Percentiles rank a stretch among this genome's conserved stretches.
Conservation (phyloP, 1,140 invertebrate species). For the Orius laevigatus region DNA sequence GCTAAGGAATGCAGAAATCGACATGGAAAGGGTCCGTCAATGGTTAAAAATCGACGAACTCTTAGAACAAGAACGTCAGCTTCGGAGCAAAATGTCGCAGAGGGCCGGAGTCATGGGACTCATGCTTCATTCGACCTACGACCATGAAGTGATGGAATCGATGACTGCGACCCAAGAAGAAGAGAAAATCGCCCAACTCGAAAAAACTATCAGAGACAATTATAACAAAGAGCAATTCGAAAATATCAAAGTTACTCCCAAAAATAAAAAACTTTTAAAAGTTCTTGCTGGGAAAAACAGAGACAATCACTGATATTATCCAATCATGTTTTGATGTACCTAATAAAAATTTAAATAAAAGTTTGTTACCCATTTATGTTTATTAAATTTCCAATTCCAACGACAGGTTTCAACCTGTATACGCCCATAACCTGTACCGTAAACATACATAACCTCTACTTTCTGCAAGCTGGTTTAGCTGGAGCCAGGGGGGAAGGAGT, state of each 20-base stretch:
- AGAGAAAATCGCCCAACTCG: conserved; percentile 22
- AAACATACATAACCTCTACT: too few species aligned
- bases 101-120: conserved; percentile 78
- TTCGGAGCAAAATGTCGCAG: conserved; percentile 64
- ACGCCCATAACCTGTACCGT: too few species aligned
- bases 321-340: too few species aligned
- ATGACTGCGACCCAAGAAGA: conserved; percentile 30
- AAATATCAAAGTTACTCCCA: conserved; percentile 7
- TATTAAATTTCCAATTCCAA: too few species aligned
- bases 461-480: too few species aligned
- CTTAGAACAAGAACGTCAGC: conserved; percentile 82
- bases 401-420: too few species aligned
- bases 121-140: conserved; percentile 88
- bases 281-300: too few species aligned
- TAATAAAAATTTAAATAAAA: too few species aligned
- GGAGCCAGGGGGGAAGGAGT: too few species aligned
- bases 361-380: too few species aligned
- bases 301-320: too few species aligned
- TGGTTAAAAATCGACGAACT: conserved; percentile 90
- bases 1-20: conserved; percentile 68
- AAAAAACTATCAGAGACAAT: conserved; percentile 17
- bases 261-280: conserved; percentile 7
- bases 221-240: conserved; percentile 15
- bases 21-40: conserved; percentile 50
- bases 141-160: conserved; percentile 76